Conservation (phyloP, 2,888 invertebrate species). For the Thysanoteuthis rhombus region DNA sequence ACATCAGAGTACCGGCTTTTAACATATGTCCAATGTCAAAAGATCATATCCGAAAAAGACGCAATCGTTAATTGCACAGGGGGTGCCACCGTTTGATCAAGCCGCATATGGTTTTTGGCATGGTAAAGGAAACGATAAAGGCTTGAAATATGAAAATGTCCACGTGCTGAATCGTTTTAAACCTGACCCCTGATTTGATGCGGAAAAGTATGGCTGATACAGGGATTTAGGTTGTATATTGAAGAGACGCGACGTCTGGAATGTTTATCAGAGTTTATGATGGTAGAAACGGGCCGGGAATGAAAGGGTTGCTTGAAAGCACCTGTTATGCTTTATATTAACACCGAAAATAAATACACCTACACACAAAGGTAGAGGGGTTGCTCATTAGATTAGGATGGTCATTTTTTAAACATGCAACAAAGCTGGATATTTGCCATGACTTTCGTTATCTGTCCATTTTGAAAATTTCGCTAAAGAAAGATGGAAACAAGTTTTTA, state of each 20-base stretch:
- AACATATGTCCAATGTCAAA: slow-evolving; percentile 12
- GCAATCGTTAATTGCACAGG: not conserved
- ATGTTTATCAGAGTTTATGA: not conserved
- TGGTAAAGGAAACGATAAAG: not conserved
- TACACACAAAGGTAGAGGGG: not conserved
- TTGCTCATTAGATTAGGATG: not conserved
- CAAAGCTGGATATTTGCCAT: no score
- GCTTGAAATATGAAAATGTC: not conserved
- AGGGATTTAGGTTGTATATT: not conserved
- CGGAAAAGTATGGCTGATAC: not conserved
- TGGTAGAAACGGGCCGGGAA: not conserved
- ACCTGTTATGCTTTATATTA: not conserved
- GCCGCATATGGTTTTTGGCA: no score
- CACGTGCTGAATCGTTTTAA: slow-evolving; percentile 12
- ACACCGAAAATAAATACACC: not conserved
- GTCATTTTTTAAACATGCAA: no score
- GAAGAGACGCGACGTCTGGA: not conserved
- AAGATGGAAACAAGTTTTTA: no score
- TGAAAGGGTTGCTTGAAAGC: not conserved
- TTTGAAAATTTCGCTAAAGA: no score
- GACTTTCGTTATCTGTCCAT: no score
- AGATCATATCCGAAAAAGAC: not conserved
- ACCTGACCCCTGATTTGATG: not conserved
- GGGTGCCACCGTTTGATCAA: not conserved
- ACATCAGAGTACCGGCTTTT: not conserved